Conservation (phyloP, 1,140 invertebrate species). For the Hirudo medicinalis region DNA sequence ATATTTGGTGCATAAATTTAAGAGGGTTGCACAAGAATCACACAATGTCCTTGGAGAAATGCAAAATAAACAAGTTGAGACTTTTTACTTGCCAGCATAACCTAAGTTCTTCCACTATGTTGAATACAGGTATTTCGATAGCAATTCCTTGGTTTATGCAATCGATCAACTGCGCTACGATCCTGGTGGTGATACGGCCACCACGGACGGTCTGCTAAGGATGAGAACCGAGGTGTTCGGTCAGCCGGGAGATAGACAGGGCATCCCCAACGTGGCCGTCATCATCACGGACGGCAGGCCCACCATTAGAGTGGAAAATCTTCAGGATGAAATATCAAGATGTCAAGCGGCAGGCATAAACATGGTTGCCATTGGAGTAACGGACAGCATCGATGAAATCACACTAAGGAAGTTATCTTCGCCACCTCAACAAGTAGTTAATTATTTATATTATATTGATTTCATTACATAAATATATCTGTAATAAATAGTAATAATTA, state of each 20-base stretch:
- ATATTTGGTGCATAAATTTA: too few species aligned
- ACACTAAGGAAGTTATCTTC: conserved; percentile 13
- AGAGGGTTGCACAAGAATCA: too few species aligned
- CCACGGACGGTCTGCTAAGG: neutral
- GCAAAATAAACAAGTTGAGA: too few species aligned
- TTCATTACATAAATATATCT: too few species aligned
- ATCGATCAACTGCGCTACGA: conserved; percentile 8
- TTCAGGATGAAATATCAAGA: neutral
- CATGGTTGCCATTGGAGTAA: conserved; percentile 14
- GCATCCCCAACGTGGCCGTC: conserved; percentile 15
- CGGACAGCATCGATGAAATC: conserved; percentile 6
- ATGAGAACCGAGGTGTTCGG: conserved; percentile 19
- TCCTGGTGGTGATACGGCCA: conserved; percentile 10
- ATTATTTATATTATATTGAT: too few species aligned
- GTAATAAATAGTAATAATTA: too few species aligned
- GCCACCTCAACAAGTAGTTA: conserved; percentile 11
- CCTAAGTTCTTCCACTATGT: neutral
- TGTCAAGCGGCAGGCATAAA: conserved; percentile 1
- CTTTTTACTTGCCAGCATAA: too few species aligned
- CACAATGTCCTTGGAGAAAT: too few species aligned
- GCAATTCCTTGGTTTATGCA: neutral
- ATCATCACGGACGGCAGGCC: conserved; percentile 17
- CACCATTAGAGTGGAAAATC: neutral
- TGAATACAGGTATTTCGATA: neutral
- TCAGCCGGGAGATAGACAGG: conserved; percentile 14